Base-by-base conservation (phyloP, 2,797 vertebrate genomes). In the Astyanax mexicanus region DNA sequence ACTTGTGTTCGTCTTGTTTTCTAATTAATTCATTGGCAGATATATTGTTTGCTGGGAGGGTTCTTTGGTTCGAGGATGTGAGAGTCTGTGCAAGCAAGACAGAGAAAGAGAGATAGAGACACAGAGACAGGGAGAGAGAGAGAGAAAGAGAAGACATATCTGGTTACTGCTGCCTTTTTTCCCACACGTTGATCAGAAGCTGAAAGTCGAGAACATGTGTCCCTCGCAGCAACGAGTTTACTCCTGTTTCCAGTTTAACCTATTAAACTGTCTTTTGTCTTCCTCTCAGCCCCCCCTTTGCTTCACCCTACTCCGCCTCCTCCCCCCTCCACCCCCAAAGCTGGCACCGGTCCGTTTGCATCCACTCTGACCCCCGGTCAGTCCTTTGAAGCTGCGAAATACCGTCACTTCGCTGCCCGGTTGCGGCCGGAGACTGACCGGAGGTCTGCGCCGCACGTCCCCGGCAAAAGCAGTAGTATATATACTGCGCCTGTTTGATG, bases 401-500 rank as follows among this genome's bases (percentile, higher is more conserved):
- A 68, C 68, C 62, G 32, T 70, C 47, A 27, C 67, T 49, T 61
- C 55, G n/a, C 65, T 78, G 62, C 54, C 54, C 61, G 21, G 82
- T 84, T 83, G 80, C 86, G 81, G 83, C 83, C 88, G 79, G 78
- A 84, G 82, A 84, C 81, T 78, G 88, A 88, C 75, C 80, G 80
- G 79, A 84, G 88, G 83, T 84, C 86, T 81, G 83, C 67, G 86
- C 89, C 88, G 91, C 88, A 92, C 87, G 89, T 90, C 80, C 83
- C 87, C 91, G 90, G 87, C 89, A 85, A 89, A 87, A 92, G 84
- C 88, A 91, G 90, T 91, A 94, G 93, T 95, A 95, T 95, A 95
- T 95, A 95, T 94, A 94, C 93, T 93, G 94, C 90, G 92, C 93
- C 92, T 87, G 89, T 96, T 97, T 97, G 96, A 98, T 95, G 96